A percentile compares a stretch with the other conserved stretches of the same genome.
Evolutionary conservation across 2,888 invertebrate genomes (phyloP).

Genomic region (Scaptomyza flava): DNA sequence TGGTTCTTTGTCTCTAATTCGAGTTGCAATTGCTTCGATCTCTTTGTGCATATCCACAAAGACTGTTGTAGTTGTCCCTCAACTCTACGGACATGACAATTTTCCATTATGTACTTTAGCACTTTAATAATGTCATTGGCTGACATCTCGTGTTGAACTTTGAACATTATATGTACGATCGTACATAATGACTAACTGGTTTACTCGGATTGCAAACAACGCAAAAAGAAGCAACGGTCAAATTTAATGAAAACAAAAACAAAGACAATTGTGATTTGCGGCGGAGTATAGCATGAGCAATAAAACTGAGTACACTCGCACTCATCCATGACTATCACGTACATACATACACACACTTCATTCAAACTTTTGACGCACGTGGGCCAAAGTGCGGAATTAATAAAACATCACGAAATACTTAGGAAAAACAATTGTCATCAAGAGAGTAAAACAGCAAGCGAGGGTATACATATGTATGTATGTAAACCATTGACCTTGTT

Average conservation of each 20-base stretch:
- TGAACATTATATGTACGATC: constrained; percentile 27
- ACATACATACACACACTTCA: constrained; percentile 2
- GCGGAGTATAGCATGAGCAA: constrained; percentile 39
- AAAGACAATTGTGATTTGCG: constrained; percentile 28
- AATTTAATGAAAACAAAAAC: constrained; percentile 37
- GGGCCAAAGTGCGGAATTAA: constrained; percentile 13
- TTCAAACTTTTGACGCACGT: constrained; percentile 24
- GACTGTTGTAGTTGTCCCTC: not conserved
- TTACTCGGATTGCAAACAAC: constrained; percentile 41
- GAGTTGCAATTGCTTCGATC: not conserved
- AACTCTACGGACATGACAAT: not conserved
- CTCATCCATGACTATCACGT: constrained; percentile 26
- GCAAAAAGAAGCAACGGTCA: constrained; percentile 30
- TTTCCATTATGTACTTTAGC: constrained; percentile 15
- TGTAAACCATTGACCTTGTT: constrained; percentile 43
- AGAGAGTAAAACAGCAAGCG: too few relatives aligned
- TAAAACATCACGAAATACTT: not conserved
- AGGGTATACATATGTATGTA: too few relatives aligned
- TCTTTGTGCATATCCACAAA: not conserved
- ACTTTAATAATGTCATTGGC: constrained; percentile 6
- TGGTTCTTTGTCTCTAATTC: constrained; percentile 9
- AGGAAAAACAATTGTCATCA: not conserved
- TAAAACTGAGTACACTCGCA: constrained; percentile 29
- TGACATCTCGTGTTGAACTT: constrained; percentile 43
- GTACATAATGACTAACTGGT: constrained; percentile 3